These are phyloP conservation scores for Loxodonta africana DNA, from an alignment of 2,113 vertebrate genomes.

Conservation along the genomic window DNA sequence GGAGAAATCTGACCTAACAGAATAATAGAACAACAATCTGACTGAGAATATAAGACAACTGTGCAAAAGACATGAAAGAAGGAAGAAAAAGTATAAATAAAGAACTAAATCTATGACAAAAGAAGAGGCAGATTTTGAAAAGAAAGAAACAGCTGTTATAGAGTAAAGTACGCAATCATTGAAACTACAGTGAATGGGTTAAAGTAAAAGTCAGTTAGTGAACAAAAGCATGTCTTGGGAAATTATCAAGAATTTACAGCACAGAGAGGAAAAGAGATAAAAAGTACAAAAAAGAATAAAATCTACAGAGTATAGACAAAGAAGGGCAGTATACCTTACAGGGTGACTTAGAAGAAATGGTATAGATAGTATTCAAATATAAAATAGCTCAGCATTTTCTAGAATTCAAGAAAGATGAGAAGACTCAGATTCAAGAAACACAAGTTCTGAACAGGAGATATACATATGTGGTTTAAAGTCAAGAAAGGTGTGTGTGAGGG, in stretches of 20 bases:
- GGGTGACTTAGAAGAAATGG: constrained; percentile 17
- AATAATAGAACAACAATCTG: background rate
- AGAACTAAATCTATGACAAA: background rate
- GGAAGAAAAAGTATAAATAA: background rate
- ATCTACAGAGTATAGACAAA: background rate
- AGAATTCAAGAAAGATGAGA: constrained; percentile 37
- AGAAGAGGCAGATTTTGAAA: background rate
- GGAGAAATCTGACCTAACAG: background rate
- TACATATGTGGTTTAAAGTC: too few relatives aligned
- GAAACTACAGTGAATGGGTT: background rate
- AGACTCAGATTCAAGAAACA: background rate
- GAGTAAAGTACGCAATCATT: constrained; percentile 7
- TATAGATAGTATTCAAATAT: background rate
- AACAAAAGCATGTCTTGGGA: background rate
- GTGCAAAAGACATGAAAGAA: constrained; percentile 24
- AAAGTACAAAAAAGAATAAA: background rate
- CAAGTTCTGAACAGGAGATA: background rate
- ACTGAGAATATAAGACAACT: background rate
- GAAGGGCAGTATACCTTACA: background rate
- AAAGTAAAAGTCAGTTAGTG: background rate
- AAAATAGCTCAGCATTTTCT: background rate
- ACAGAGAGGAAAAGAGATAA: background rate
- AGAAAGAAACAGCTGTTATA: background rate
- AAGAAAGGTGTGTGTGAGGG: too few relatives aligned
- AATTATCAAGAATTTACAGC: background rate